Conservation (phyloP, 2,888 invertebrate genomes). For the Heliconius ethilla region DNA sequence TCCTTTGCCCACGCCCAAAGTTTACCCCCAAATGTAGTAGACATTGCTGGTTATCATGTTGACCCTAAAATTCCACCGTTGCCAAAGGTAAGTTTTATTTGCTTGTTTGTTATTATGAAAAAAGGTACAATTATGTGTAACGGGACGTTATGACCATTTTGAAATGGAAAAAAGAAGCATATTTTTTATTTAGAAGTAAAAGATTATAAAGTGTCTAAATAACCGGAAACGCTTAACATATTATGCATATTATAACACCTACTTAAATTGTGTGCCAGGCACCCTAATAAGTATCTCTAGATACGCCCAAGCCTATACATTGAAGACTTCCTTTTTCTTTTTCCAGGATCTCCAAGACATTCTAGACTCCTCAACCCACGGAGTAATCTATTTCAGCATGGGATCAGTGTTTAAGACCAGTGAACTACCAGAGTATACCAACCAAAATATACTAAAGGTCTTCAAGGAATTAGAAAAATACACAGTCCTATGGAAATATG, state of each 20-base stretch:
- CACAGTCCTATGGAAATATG: conserved; percentile 79
- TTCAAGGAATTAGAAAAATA: conserved; percentile 56
- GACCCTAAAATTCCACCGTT: conserved; percentile 53
- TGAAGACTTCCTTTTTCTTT: not conserved
- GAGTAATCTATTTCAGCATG: conserved; percentile 71
- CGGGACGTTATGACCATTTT: no score
- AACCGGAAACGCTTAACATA: no score
- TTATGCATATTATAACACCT: no score
- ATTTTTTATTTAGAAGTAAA: no score
- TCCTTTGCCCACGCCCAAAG: conserved; percentile 53
- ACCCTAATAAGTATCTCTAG: no score
- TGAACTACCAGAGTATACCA: conserved; percentile 49
- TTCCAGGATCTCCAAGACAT: conserved; percentile 63
- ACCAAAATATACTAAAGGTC: conserved; percentile 52
- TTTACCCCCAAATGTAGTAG: conserved; percentile 60
- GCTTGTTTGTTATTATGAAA: no score
- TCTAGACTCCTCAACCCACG: conserved; percentile 58
- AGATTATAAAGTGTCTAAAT: no score
- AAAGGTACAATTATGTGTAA: no score
- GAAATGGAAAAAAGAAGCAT: no score
- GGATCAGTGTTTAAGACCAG: conserved; percentile 61
- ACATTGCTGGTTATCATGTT: conserved; percentile 65
- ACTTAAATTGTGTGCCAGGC: no score
- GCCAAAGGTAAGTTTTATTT: conserved; percentile 56
- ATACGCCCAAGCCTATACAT: not conserved